Evolutionary conservation across 2,113 vertebrate species (phyloP).

Genomic region (Cavia aperea): DNA sequence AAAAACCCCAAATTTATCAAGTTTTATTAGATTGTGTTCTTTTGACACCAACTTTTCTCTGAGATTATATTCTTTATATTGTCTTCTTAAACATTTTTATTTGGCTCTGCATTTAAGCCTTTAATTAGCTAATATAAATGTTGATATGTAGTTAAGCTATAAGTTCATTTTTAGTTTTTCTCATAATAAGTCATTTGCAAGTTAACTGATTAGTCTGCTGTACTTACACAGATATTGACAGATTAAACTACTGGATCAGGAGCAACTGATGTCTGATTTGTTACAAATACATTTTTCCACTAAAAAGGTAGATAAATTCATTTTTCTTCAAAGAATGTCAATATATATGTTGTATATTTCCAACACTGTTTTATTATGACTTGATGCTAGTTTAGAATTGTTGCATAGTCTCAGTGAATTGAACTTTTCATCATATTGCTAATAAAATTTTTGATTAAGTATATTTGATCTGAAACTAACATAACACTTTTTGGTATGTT

Average conservation of each 20-base stretch:
- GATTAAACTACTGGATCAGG: background rate
- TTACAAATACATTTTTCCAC: background rate
- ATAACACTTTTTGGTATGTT: background rate
- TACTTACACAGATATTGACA: background rate
- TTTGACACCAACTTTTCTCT: background rate
- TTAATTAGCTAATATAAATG: background rate
- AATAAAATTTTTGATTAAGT: background rate
- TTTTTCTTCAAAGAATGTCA: background rate
- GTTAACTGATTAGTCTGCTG: background rate
- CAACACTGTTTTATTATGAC: background rate
- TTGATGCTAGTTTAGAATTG: background rate
- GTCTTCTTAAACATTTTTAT: background rate
- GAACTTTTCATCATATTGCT: background rate
- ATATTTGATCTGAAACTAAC: background rate
- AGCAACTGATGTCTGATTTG: background rate
- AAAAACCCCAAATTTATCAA: background rate
- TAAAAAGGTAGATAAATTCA: background rate
- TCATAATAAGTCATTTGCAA: background rate
- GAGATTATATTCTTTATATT: background rate
- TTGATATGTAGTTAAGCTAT: background rate
- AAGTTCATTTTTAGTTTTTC: background rate
- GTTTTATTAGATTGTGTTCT: background rate
- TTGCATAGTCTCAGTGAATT: background rate
- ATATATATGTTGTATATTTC: background rate
- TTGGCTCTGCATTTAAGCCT: background rate